A percentile compares a stretch with the other conserved stretches of the same genome.
phyloP scores from a whole-genome alignment of 2,797 vertebrate genomes.

The Pipistrellus pipistrellus region DNA sequence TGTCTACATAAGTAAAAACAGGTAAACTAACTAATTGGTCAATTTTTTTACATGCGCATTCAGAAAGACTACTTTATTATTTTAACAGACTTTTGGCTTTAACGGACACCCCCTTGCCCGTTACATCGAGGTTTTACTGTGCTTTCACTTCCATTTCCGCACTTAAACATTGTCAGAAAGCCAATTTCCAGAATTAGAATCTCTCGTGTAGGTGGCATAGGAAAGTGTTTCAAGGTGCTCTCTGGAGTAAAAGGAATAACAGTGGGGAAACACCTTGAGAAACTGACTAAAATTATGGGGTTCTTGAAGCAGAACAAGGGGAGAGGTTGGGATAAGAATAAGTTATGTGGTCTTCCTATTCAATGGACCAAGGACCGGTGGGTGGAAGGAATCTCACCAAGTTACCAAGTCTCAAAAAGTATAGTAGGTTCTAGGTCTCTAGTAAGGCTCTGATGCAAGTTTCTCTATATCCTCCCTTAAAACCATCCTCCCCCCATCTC shows the following conservation, averaged over 20 bases:
- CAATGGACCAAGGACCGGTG: neutral
- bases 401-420: neutral
- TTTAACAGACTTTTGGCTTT: neutral
- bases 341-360: neutral
- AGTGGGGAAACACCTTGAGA: constrained; percentile 44
- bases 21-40: neutral
- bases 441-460: neutral
- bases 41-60: neutral
- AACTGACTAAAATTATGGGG: constrained; percentile 33
- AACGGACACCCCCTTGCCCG: neutral
- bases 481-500: neutral
- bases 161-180: neutral
- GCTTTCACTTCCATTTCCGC: constrained; percentile 10
- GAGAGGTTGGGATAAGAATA: neutral
- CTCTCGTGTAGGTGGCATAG: neutral
- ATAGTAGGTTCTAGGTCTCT: neutral
- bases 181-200: constrained; percentile 64
- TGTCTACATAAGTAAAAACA: neutral
- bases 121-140: neutral
- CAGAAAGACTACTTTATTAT: neutral
- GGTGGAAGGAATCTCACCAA: neutral
- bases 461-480: neutral
- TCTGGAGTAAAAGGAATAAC: neutral
- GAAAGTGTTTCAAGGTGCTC: constrained; percentile 16
- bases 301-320: constrained; percentile 40